phyloP scores from a whole-genome alignment of 2,797 vertebrate species.

The Rhabdomys pumilio region DNA sequence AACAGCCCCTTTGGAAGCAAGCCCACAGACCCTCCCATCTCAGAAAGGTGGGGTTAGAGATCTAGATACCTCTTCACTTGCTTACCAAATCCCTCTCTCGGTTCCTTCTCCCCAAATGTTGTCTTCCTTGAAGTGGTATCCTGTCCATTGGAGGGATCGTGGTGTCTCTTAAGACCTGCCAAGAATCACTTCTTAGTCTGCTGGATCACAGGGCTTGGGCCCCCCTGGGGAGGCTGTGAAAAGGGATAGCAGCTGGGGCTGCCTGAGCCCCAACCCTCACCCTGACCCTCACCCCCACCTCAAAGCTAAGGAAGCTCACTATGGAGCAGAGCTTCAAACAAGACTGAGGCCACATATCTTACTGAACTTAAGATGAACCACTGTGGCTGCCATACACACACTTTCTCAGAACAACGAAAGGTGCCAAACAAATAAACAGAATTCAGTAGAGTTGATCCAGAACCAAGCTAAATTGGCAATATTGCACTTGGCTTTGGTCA shows the following conservation, averaged over 20 bases:
- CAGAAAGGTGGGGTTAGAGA: background rate
- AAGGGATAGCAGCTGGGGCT: background rate
- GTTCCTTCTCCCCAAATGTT: background rate
- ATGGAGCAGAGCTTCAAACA: background rate
- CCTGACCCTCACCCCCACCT: background rate
- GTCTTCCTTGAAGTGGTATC: background rate
- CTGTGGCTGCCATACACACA: background rate
- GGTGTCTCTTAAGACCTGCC: conserved; percentile 11
- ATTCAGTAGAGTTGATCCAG: background rate
- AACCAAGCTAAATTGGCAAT: background rate
- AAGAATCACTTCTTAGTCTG: conserved; percentile 10
- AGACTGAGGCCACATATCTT: background rate
- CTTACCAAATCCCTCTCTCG: background rate
- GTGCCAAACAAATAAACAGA: background rate
- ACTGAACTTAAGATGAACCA: background rate
- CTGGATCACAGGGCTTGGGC: background rate
- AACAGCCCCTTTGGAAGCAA: background rate
- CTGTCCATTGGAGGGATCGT: background rate
- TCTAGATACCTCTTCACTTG: background rate
- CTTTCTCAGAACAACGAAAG: conserved; percentile 20
- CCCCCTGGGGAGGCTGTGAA: conserved; percentile 2
- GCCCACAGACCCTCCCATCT: background rate
- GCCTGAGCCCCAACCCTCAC: background rate
- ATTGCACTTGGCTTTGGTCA: background rate
- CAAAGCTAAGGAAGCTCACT: conserved; percentile 44